Percentiles rank a stretch among this genome's conserved stretches.
These are phyloP conservation scores for Hydrolagus affinis DNA, from an alignment of 2,113 vertebrate genomes.

Conservation along the genomic window DNA sequence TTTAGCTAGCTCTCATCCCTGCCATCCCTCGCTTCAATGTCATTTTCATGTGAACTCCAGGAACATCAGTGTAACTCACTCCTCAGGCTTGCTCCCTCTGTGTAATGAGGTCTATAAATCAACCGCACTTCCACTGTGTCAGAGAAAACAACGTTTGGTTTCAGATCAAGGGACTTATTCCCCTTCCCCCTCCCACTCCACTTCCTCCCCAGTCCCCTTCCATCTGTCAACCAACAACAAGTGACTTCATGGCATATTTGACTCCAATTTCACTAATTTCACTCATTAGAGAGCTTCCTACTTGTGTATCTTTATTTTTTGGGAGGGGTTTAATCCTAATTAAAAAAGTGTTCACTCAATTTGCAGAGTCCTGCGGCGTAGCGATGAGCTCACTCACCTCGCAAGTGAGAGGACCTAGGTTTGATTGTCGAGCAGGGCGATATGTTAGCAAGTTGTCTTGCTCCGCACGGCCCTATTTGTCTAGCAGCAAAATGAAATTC, in stretches of 20 bases:
- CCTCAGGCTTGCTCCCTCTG: conserved; percentile 2
- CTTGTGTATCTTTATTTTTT: background rate
- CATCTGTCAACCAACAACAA: conserved; percentile 29
- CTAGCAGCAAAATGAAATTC: too few species aligned
- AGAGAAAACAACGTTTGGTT: conserved; percentile 27
- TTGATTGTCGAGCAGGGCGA: too few species aligned
- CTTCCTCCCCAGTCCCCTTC: background rate
- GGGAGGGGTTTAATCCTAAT: background rate
- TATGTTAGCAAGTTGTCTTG: too few species aligned
- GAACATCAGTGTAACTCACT: background rate
- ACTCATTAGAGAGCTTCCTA: background rate
- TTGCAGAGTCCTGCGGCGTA: too few species aligned
- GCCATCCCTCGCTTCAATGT: conserved; percentile 22
- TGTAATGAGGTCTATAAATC: conserved; percentile 28
- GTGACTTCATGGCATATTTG: conserved; percentile 10
- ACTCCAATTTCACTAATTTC: background rate
- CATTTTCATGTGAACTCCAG: conserved; percentile 4
- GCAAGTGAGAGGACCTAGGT: too few species aligned
- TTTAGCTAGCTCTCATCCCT: background rate
- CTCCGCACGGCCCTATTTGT: too few species aligned
- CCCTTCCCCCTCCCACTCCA: too few species aligned
- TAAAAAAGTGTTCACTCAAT: too few species aligned
- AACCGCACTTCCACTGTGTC: background rate
- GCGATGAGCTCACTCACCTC: too few species aligned
- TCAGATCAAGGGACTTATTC: conserved; percentile 9